Conservation (phyloP, 2,888 invertebrate genomes). For the Scaptomyza caliginosa region DNA sequence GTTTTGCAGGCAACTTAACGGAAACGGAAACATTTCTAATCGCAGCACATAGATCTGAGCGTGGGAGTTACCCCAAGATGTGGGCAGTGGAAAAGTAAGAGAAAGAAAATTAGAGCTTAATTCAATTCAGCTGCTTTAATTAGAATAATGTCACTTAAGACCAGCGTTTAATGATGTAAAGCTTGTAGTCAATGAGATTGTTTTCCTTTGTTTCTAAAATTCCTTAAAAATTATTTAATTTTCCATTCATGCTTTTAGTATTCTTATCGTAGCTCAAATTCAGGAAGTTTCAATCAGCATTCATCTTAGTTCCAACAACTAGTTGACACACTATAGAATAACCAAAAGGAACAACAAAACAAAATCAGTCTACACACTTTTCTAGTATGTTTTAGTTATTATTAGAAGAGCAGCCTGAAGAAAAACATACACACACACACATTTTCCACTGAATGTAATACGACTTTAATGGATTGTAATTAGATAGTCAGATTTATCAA, state of each 20-base stretch:
- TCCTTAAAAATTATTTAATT: too few relatives aligned
- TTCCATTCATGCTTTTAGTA: not conserved
- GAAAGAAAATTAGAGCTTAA: slow-evolving; percentile 24
- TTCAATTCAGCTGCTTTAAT: slow-evolving; percentile 37
- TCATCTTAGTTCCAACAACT: not conserved
- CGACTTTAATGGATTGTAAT: slow-evolving; percentile 43
- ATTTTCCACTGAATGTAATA: slow-evolving; percentile 23
- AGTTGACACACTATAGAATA: not conserved
- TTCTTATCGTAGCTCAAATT: not conserved
- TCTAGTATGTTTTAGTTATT: not conserved
- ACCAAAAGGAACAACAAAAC: not conserved
- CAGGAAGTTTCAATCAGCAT: not conserved
- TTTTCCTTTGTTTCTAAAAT: too few relatives aligned
- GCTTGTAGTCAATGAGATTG: not conserved
- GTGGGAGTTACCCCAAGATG: slow-evolving; percentile 49
- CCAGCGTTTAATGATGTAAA: slow-evolving; percentile 3
- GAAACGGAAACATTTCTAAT: slow-evolving; percentile 79
- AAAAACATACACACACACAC: not conserved
- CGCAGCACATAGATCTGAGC: slow-evolving; percentile 55
- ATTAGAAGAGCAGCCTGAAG: not conserved
- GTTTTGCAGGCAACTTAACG: slow-evolving; percentile 40
- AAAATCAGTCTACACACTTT: not conserved
- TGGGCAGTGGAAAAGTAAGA: slow-evolving; percentile 20
- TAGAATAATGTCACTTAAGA: slow-evolving; percentile 28
- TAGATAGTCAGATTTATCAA: slow-evolving; percentile 54